Evolutionary conservation across 2,113 vertebrate genomes (phyloP).

Genomic region (Nothocercus nigrocapillus): DNA sequence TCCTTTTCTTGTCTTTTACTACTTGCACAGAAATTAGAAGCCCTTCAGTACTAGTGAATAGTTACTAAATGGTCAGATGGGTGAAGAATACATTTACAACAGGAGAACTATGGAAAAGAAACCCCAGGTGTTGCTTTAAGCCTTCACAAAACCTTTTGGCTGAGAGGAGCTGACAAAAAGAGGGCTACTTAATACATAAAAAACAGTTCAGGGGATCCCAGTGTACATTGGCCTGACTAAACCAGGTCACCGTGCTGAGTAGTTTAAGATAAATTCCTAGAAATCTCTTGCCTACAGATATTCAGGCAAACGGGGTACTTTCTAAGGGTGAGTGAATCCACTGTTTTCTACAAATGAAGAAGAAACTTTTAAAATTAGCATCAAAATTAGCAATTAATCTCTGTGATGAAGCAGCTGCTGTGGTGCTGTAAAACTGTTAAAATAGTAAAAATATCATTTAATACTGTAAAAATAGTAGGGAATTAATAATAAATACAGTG

Average conservation of each 20-base stretch:
- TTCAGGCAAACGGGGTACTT: background rate
- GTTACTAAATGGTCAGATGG: background rate
- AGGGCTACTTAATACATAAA: background rate
- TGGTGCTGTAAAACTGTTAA: conserved; percentile 1
- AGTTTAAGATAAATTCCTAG: background rate
- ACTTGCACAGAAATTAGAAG: background rate
- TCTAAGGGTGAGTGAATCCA: background rate
- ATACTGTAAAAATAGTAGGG: conserved; percentile 8
- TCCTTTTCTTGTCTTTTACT: background rate
- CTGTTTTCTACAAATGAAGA: background rate
- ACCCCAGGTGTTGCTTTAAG: background rate
- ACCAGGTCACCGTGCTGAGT: background rate
- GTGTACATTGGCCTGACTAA: background rate
- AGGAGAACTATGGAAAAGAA: background rate
- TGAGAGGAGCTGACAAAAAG: background rate
- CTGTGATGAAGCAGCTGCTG: background rate
- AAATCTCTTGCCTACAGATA: background rate
- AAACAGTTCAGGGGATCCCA: background rate
- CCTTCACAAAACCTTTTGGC: background rate
- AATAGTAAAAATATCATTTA: background rate
- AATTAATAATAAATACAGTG: background rate
- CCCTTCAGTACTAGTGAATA: background rate
- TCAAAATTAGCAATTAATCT: conserved; percentile 38
- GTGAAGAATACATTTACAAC: background rate
- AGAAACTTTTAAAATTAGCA: conserved; percentile 12